phyloP scores from a whole-genome alignment of 2,113 vertebrate species.

The Podiceps cristatus region DNA sequence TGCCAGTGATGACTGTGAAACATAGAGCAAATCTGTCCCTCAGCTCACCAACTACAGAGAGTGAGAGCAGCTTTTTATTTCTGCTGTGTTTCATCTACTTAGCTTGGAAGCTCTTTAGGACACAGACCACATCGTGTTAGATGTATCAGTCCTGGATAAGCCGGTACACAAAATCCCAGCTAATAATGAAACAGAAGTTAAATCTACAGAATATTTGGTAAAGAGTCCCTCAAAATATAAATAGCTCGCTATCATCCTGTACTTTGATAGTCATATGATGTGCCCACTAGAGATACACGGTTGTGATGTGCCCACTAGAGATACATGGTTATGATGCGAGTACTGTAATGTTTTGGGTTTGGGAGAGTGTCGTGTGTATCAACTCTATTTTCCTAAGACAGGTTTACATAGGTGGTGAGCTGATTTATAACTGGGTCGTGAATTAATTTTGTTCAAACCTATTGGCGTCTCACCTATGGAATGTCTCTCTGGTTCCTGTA shows the following conservation, averaged over 20 bases:
- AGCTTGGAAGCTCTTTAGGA: not conserved
- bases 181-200: not conserved
- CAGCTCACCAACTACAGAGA: not conserved
- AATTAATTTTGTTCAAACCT: not conserved
- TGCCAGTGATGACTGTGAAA: not conserved
- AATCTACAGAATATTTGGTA: not conserved
- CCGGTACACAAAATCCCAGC: not conserved
- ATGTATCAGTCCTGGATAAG: not conserved
- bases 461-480: not conserved
- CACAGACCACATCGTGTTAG: rapidly evolving
- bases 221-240: not conserved
- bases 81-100: not conserved
- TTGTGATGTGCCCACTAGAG: not conserved
- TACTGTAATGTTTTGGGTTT: not conserved
- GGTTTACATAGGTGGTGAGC: not conserved
- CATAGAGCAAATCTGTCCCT: not conserved
- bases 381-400: not conserved
- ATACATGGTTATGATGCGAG: not conserved
- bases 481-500: not conserved
- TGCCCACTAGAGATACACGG: not conserved
- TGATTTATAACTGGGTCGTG: not conserved
- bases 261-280: not conserved
- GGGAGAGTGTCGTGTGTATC: not conserved
- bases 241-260: not conserved
- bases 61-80: not conserved